A percentile compares a stretch with the other conserved stretches of the same genome.
These are phyloP conservation scores for Dexiosoma caninum DNA, from an alignment of 2,888 invertebrate genomes.

Conservation along the genomic window DNA sequence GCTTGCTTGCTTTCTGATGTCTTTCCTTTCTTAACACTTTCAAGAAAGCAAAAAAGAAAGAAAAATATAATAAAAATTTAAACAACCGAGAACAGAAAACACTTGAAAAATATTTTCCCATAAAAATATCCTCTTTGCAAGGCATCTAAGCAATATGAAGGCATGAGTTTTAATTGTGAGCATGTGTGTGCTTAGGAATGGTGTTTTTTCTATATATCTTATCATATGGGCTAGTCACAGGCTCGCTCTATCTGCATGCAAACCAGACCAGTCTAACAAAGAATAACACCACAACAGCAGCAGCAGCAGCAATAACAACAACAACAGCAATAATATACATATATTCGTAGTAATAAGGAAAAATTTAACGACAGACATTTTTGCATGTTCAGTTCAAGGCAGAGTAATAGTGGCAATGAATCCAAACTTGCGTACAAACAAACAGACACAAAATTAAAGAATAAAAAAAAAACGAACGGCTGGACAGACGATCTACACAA, in stretches of 20 bases:
- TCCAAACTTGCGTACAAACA: conserved; percentile 22
- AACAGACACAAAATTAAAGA: background rate
- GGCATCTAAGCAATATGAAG: conserved; percentile 6
- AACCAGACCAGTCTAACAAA: conserved; percentile 50
- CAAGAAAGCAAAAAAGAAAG: background rate
- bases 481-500: conserved; percentile 26
- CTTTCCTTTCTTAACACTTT: conserved; percentile 32
- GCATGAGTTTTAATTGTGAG: too few species aligned
- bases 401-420: conserved; percentile 56
- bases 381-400: conserved; percentile 61
- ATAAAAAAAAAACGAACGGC: background rate
- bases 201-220: conserved; percentile 6
- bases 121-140: conserved; percentile 46
- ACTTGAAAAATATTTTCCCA: conserved; percentile 50
- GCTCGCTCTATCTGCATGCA: conserved; percentile 44
- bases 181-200: background rate
- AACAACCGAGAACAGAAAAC: background rate
- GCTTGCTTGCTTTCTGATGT: background rate
- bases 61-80: background rate
- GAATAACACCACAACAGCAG: background rate
- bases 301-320: background rate
- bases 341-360: background rate
- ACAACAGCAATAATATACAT: background rate
- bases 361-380: conserved; percentile 42
- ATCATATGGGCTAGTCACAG: conserved; percentile 44